Evolutionary conservation across 53 echinoderm and acorn worm species (phyloP).

Genomic region (Holothuria leucospilota): DNA sequence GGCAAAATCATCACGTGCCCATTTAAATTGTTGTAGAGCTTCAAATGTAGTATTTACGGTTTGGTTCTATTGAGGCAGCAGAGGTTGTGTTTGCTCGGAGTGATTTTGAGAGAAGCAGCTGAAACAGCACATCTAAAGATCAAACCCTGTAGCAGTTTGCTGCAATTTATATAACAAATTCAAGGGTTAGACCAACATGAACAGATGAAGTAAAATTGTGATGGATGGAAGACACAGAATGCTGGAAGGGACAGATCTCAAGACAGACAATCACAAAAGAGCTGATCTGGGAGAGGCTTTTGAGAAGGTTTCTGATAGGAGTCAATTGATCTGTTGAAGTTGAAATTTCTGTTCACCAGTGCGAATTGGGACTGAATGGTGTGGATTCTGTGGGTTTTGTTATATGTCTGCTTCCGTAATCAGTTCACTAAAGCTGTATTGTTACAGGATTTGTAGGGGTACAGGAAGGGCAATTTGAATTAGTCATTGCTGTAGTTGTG

Average conservation of each 20-base stretch:
- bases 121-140: constrained; percentile 8
- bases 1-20: no score
- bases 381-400: no score
- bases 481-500: no score
- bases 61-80: constrained; percentile 17
- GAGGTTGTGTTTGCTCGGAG: constrained; percentile 1
- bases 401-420: no score
- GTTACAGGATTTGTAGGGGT: no score
- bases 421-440: no score
- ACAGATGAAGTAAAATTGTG: constrained; percentile 4
- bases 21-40: no score
- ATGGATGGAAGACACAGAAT: constrained; percentile 15
- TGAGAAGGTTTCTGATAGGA: background rate
- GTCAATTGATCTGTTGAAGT: constrained; percentile 30
- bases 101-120: constrained; percentile 21
- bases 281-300: background rate
- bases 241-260: constrained; percentile 29
- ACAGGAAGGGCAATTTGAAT: no score
- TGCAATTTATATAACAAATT: constrained; percentile 39
- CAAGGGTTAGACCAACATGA: constrained; percentile 15
- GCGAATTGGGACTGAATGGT: no score
- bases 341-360: no score
- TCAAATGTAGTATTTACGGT: no score
- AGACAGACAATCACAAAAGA: background rate
- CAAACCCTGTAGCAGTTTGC: constrained; percentile 31